Conservation (phyloP, 2,888 invertebrate genomes). For the Gastrophysa polygoni region DNA sequence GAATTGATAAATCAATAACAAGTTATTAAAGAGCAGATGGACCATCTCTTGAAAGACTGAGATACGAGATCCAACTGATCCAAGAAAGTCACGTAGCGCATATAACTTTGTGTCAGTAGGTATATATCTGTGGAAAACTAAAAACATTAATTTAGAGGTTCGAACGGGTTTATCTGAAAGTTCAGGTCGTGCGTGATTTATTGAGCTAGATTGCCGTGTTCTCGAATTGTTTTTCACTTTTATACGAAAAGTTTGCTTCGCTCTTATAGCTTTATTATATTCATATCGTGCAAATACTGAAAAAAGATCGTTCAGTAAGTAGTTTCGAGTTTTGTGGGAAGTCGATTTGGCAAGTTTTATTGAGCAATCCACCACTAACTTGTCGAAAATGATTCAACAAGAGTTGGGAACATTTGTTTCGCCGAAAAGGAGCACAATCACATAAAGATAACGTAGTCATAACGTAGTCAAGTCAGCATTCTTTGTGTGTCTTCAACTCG, state of each 20-base stretch:
- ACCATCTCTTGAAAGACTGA: too few species aligned
- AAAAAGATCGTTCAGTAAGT: too few species aligned
- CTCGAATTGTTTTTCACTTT: conserved; percentile 24
- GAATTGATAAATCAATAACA: too few species aligned
- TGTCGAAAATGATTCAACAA: too few species aligned
- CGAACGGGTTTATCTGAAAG: conserved; percentile 30
- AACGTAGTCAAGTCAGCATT: too few species aligned
- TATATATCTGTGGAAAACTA: conserved; percentile 27
- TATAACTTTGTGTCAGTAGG: conserved; percentile 24
- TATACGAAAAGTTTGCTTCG: conserved; percentile 17
- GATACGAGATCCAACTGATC: too few species aligned
- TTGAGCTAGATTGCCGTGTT: conserved; percentile 18
- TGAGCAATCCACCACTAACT: too few species aligned
- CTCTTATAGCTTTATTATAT: conserved; percentile 13
- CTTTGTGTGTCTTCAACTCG: too few species aligned
- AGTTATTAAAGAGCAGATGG: too few species aligned
- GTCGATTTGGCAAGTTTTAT: not conserved
- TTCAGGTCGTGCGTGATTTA: conserved; percentile 28
- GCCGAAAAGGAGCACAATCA: too few species aligned
- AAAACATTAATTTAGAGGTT: conserved; percentile 33
- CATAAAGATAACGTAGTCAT: too few species aligned
- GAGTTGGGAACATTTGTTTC: too few species aligned
- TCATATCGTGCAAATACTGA: not conserved
- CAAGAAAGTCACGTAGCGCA: conserved; percentile 22
- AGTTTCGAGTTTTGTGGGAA: not conserved